Conservation (phyloP, 2,113 vertebrate genomes). For the Dasyprocta punctata region DNA sequence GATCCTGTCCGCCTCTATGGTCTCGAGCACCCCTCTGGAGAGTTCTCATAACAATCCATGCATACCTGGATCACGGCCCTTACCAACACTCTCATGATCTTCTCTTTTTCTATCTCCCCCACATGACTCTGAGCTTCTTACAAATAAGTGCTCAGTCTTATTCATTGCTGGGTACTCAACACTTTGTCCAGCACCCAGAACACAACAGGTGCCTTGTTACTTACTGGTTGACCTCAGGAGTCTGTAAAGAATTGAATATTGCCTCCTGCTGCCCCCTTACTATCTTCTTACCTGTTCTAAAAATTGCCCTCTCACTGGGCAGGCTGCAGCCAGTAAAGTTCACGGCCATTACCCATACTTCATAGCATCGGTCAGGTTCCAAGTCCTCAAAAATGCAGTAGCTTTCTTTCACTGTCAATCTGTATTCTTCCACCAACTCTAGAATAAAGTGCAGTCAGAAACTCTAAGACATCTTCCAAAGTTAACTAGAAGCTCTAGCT, state of each 20-base stretch:
- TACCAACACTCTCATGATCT: not conserved
- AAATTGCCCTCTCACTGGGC: conserved; percentile 93
- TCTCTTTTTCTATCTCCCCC: not conserved
- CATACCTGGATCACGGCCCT: not conserved
- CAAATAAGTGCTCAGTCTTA: conserved; percentile 2
- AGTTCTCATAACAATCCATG: not conserved
- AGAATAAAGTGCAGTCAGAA: conserved; percentile 58
- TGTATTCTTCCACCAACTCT: conserved; percentile 96
- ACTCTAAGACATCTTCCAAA: conserved; percentile 12
- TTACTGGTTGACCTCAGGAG: not conserved
- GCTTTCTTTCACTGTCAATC: conserved; percentile 97
- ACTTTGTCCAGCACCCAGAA: not conserved
- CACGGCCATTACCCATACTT: conserved; percentile 98
- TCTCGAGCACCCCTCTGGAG: not conserved
- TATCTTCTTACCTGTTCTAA: conserved; percentile 93
- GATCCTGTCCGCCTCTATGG: not conserved
- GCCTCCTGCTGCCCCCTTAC: not conserved
- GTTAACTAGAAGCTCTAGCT: not conserved
- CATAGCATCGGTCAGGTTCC: conserved; percentile 93
- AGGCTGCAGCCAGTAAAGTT: conserved; percentile 97
- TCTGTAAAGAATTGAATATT: conserved; percentile 22
- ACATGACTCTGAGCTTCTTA: not conserved
- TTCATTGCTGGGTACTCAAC: not conserved
- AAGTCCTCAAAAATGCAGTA: conserved; percentile 96
- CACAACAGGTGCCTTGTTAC: not conserved